These are phyloP conservation scores for Phrynocephalus versicolor DNA, from an alignment of 2,113 vertebrate species.

Conservation along the genomic window DNA sequence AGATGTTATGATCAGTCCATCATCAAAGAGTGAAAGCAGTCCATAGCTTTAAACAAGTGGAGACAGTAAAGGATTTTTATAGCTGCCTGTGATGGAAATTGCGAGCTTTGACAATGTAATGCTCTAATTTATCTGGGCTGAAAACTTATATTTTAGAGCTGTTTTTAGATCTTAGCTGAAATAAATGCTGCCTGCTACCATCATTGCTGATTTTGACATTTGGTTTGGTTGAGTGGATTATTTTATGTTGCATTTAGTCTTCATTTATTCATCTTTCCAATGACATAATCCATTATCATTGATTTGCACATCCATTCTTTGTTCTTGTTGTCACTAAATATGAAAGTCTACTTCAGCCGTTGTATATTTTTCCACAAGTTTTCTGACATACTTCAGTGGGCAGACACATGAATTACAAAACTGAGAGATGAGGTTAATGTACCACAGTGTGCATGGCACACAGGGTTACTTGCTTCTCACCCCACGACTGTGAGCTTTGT, in stretches of 20 bases:
- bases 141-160: background rate
- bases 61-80: background rate
- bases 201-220: background rate
- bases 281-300: background rate
- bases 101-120: background rate
- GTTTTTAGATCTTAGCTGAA: background rate
- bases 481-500: too few species aligned
- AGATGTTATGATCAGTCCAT: background rate
- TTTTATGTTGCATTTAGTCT: background rate
- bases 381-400: too few species aligned
- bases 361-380: background rate
- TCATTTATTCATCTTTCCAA: background rate
- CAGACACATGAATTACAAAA: too few species aligned
- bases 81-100: background rate
- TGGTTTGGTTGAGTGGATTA: background rate
- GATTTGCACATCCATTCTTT: background rate
- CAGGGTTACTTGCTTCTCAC: too few species aligned
- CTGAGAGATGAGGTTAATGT: too few species aligned
- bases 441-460: too few species aligned
- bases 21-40: background rate
- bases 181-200: background rate
- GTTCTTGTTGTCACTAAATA: background rate
- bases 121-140: background rate
- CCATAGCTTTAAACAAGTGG: background rate
- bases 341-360: background rate